Conservation (phyloP, 2,797 vertebrate species). For the Pterois miles region DNA sequence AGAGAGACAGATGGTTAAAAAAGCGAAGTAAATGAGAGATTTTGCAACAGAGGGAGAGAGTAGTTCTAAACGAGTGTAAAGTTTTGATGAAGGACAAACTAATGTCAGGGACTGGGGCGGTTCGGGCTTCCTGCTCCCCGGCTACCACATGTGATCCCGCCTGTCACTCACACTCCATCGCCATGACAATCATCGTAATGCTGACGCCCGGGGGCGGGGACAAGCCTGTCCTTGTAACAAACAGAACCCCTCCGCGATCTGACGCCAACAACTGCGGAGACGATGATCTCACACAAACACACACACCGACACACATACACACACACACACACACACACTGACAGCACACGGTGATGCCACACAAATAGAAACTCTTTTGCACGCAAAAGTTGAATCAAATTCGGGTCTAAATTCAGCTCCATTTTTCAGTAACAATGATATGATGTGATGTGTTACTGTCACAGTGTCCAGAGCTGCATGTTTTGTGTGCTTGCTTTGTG, state of each 20-base stretch:
- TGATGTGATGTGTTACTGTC: slow-evolving; percentile 40
- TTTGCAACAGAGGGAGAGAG: slow-evolving; percentile 61
- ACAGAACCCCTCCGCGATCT: slow-evolving; percentile 78
- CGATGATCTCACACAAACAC: slow-evolving; percentile 50
- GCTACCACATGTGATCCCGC: slow-evolving; percentile 83
- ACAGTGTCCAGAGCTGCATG: slow-evolving; percentile 16
- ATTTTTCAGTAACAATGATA: slow-evolving; percentile 41
- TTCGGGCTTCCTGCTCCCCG: slow-evolving; percentile 82
- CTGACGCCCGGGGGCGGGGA: slow-evolving; percentile 79
- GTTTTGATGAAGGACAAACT: slow-evolving; percentile 89
- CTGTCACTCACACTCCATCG: slow-evolving; percentile 87
- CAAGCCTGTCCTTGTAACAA: slow-evolving; percentile 87
- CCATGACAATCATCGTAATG: slow-evolving; percentile 86
- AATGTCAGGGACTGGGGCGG: slow-evolving; percentile 87
- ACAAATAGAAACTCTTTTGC: slow-evolving; percentile 37
- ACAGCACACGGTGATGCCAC: slow-evolving; percentile 6
- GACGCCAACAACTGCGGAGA: slow-evolving; percentile 77
- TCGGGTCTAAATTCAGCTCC: slow-evolving; percentile 32
- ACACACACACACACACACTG: slow-evolving; percentile 2
- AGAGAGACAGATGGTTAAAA: slow-evolving; percentile 60
- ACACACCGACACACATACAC: slow-evolving; percentile 19
- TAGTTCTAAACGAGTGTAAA: slow-evolving; percentile 77
- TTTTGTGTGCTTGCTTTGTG: slow-evolving; percentile 29
- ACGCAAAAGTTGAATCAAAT: slow-evolving; percentile 34
- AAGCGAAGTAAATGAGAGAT: slow-evolving; percentile 40